Evolutionary conservation across 2,888 invertebrate genomes (phyloP), one percentile per base, ranked within the genome.

Genomic region (Oligia strigilis): DNA sequence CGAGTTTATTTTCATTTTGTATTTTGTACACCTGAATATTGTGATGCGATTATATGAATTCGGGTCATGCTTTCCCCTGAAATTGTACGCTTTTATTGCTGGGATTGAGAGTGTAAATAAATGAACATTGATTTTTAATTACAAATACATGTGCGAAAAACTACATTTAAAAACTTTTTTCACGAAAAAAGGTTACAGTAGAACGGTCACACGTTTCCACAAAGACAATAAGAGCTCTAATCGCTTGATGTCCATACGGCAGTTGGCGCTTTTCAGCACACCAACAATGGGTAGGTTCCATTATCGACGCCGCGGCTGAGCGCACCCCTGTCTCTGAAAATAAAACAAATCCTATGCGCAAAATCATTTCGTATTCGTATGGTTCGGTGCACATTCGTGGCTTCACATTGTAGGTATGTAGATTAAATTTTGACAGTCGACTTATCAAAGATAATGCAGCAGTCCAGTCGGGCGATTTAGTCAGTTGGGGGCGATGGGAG

Each of bases 291-390:
- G 84, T 83, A 83, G 89, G 85, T 90, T 92, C 92, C 92, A 93
- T 93, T 94, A 94, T 94, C 94, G 90, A 87, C 86, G 85, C 88
- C 89, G 90, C 92, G 92, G 89, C 90, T 92, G 91, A 92, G 91
- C 89, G 92, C 93, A 88, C 91, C 89, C 90, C 88, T 91, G 91
- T 91, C 90, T 88, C 90, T 88, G 86, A 91, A 93, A 93, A 93
- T 92, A 94, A 94, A 94, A 92, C 92, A 93, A 94, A 93, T 92
- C 90, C 92, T 93, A 93, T 92, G 92, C 92, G 91, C 92, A 89
- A 92, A 93, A 93, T 93, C 91, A 92, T 92, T 90, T 90, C 90
- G 90, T 89, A 90, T 91, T 90, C 89, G 90, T 84, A 90, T 89
- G 91, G 92, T 91, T 93, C 92, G 90, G 81, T 91, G 92, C 91